Evolutionary conservation across 2,797 vertebrate species (phyloP), one percentile per base, ranked within the genome.

Genomic region (Poeciliopsis presidionis): DNA sequence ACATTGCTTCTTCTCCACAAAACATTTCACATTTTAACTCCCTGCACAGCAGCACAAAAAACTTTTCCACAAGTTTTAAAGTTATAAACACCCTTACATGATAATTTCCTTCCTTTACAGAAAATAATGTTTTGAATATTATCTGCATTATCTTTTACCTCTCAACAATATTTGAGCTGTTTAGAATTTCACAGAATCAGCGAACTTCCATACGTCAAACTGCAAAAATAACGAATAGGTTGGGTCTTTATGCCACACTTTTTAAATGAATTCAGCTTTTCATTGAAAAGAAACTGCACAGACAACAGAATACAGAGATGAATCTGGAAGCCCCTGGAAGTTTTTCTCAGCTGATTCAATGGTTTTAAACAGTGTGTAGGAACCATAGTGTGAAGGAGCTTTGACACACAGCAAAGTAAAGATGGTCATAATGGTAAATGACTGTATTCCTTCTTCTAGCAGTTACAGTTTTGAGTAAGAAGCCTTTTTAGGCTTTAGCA

Each of bases 381-480:
- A 69, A 69, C 39, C 25, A 46, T 46, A 20, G 3, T 43, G 22
- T 39, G 4, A 61, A 28, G 49, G 49, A 20, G 72, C 53, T 81
- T 65, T 80, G 74, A 79, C 75, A 80, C 57, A 79, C 1, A 13
- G 46, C 30, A 80, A 74, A 77, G 45, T 47, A 84, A 73, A 53
- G 41, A 69, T 47, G 46, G 43, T 33, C 67, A 28, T 51, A 79
- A 79, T 73, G 61, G 49, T 33, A 51, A 72, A 16, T 79, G 76
- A 74, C 46, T 45, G 74, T 78, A 75, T 73, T 77, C 70, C 51
- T 78, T 45, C 61, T 39, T 72, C 79, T 55, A 49, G 75, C 75
- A 78, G 25, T 75, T n/a, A 51, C 20, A 49, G 30, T 46, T 79
- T 7, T 72, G 46, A 73, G 33, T 20, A 74, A 22, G n/a, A 47